Conservation (phyloP, 2,888 invertebrate genomes). For the Penaeus monodon region DNA sequence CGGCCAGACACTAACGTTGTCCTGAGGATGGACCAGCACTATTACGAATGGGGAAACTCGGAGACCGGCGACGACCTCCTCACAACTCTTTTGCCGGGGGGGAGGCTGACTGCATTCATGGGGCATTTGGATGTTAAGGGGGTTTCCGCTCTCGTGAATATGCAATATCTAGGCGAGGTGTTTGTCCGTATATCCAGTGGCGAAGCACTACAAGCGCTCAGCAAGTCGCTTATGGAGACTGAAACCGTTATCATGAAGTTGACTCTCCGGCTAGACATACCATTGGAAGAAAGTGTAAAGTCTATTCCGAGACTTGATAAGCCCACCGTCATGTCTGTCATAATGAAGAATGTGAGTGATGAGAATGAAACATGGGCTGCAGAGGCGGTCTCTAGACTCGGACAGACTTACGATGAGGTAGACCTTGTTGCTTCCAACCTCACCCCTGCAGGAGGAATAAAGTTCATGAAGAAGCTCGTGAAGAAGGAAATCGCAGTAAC, state of each 20-base stretch:
- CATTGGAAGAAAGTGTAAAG: not conserved
- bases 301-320: slow-evolving; percentile 2
- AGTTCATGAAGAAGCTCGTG: not conserved
- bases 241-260: not conserved
- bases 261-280: slow-evolving; percentile 32
- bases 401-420: not conserved
- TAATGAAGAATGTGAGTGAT: slow-evolving; percentile 20
- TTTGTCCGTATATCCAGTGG: slow-evolving; percentile 12
- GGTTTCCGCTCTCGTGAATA: slow-evolving; percentile 9
- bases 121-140: slow-evolving; percentile 39
- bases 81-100: slow-evolving; percentile 7
- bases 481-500: not conserved
- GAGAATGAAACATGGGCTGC: slow-evolving; percentile 6
- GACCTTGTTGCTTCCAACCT: slow-evolving; percentile 33
- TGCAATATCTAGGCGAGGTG: not conserved
- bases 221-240: not conserved
- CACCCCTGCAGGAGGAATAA: not conserved
- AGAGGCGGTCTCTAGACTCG: slow-evolving; percentile 1
- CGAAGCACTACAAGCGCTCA: slow-evolving; percentile 9
- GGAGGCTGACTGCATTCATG: slow-evolving; percentile 26
- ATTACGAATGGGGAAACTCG: slow-evolving; percentile 36
- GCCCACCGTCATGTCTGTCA: not conserved
- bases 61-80: slow-evolving; percentile 35
- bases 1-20: not conserved
- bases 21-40: slow-evolving; percentile 33